Evolutionary conservation across 2,797 vertebrate genomes (phyloP), one percentile per base, ranked within the genome.

Genomic region (Euthynnus affinis): DNA sequence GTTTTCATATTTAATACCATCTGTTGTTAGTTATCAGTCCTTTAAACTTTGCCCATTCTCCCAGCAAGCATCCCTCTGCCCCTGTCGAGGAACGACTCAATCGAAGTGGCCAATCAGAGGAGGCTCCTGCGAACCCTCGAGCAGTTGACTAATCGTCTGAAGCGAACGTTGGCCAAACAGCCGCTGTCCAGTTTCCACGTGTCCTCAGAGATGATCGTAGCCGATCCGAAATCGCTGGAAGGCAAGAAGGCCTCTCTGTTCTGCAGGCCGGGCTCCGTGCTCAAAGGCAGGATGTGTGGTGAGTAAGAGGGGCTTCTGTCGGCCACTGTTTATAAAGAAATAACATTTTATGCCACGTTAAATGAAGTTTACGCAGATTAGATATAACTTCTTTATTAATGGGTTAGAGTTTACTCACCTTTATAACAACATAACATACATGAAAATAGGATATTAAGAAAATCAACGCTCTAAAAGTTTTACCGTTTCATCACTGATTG

Each of bases 211-310:
- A 96, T 97, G 91, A 97, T 99, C 4, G 90, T 98, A 52, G 96
- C 97, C 0, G 98, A 99, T 86, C 96, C 96, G 84, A 99, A 97
- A 87, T 98, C 98, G 0, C 92, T 99, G 85, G 98, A 98, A 88
- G 96, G 97, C 0, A 95, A 93, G 87, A 97, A 92, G 76, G 96
- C 98, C 9, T 95, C 96, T 40, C 95, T 99, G 48, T 99, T 96
- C 92, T 99, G 98, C 90, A 94, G 95, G 62, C 98, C 98, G 0
- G 98, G 98, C 80, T 98, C 98, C 0, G 93, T 99, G 82, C 95
- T 99, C 73, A 97, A 97, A 82, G 97, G 97, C 14, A 95, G 97
- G 65, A 97, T 99, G 97, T 99, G 98, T 84, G 98, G 98, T 99
- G 95, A 97, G 97, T 87, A 9, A 12, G 10, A 14, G 2, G 20